Evolutionary conservation across 2,888 invertebrate species (phyloP), one percentile per base, ranked within the genome.

Genomic region (Eristalis intricaria): DNA sequence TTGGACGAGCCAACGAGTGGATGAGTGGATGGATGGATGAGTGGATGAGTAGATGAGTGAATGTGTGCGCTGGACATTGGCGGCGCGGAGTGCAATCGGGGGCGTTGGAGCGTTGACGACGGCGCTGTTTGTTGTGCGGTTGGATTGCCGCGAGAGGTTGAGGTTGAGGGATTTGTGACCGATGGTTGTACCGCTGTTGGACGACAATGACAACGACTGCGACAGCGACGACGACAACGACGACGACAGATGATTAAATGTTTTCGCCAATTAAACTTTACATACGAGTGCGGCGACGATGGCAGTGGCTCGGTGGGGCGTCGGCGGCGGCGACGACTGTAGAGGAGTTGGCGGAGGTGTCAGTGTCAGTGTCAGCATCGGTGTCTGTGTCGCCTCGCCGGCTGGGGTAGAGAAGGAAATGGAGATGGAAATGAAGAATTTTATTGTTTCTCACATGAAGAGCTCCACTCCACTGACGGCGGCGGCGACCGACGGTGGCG

Each of bases 241-340:
- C 71, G 63, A 64, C 70, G 78, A 68, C 71, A 61, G 84, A 84
- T 84, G 87, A 84, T 87, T 84, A 87, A 87, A 87, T 87, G 79
- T 68, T 83, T 87, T 71, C 87, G 84, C 75, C 84, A 87, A 87
- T 87, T 87, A 80, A 87, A 84, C 74, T 78, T 70, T 70, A 29
- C 60, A 64, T 71, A 66, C 15, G 61, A 75, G 50, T 68, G 71
- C 19, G 69, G 81, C 66, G 71, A 66, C 64, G 50, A 50, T n/a
- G n/a, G 50, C 19, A 19, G 50, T 8, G n/a, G 19, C 19, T 2
- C 43, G 5, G 43, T 7, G 5, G 40, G 40, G 13, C 1, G 38
- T 1, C 38, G 38, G 38, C 3, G 13, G 40, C 15, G 15, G 40
- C 15, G 15, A 15, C 15, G 8, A 8, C 43, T 7, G 1, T 15